Evolutionary conservation across 1,140 invertebrate species (phyloP), one percentile per base, ranked within the genome.

Genomic region (Lordiphosa clarofinis): DNA sequence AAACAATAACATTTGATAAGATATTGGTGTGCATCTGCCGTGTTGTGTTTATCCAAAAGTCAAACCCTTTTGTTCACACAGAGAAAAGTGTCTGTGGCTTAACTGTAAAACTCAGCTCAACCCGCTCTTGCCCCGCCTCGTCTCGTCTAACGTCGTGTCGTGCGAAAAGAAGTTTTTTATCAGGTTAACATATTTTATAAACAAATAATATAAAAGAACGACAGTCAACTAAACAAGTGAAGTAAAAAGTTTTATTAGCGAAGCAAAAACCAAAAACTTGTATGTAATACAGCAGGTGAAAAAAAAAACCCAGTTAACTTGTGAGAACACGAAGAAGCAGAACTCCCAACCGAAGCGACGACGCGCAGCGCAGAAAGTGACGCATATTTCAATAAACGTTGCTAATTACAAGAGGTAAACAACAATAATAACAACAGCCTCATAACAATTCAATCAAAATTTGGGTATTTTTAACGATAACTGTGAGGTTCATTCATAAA

Each of bases 401-500:
- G 64, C 64, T 68, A 68, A 68, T 68, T 68, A 60, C 64, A 44
- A 68, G 36, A 68, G 64, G 64, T 68, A 68, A 68, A 68, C 63
- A 68, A 67, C 11, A 33, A 50, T 24, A 48, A 55, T 24, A 33
- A 48, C 38, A 39, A 35, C 7, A 28, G 28, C 9, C 21, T 1
- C 4, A 24, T 24, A 24, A 24, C 5, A 24, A 24, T 24, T 24
- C 21, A 24, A 24, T 24, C 4, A 24, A 24, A 2, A 24, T 24
- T 24, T 24, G 21, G 4, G 21, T 24, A 58, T 12, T 58, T 59
- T 67, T 36, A 54, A 19, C 47, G 39, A 44, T 50, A 37, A 21
- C 15, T 24, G 8, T 31, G 56, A 57, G 52, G 11, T 19, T 69
- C 73, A 78, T 78, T 78, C 73, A 78, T 78, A 79, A 78, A 78